phyloP scores from a whole-genome alignment of 2,888 invertebrate species.

The Napeogenes inachia region DNA sequence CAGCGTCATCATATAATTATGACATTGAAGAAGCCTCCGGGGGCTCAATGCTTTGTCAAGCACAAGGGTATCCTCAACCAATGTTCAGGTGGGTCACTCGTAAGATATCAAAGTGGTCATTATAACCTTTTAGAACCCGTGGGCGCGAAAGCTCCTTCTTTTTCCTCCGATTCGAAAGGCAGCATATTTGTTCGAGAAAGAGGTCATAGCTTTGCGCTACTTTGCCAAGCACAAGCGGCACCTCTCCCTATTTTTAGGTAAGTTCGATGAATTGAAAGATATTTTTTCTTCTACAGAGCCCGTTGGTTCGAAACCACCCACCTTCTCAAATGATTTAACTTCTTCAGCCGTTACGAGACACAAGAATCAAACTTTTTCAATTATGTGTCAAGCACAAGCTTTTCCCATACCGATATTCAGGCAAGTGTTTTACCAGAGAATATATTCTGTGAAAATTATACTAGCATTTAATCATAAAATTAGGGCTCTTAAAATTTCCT shows the following conservation, averaged over 20 bases:
- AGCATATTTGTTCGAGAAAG: conserved; percentile 78
- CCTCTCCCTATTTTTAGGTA: conserved; percentile 82
- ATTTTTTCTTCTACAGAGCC: conserved; percentile 73
- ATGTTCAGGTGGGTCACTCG: conserved; percentile 79
- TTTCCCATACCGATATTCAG: conserved; percentile 84
- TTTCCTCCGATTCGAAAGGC: conserved; percentile 80
- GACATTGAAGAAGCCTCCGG: conserved; percentile 56
- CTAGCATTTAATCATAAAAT: not conserved
- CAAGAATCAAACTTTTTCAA: conserved; percentile 76
- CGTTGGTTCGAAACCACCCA: conserved; percentile 79
- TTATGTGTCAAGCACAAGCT: conserved; percentile 84
- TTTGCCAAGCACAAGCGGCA: conserved; percentile 80
- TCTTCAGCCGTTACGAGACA: conserved; percentile 78
- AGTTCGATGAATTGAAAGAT: conserved; percentile 39
- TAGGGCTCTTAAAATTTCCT: not conserved
- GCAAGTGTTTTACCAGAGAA: conserved; percentile 63
- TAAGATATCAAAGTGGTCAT: conserved; percentile 35
- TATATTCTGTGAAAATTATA: not conserved
- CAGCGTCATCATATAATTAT: conserved; percentile 72
- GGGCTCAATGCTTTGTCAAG: conserved; percentile 75
- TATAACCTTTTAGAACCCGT: conserved; percentile 73
- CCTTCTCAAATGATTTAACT: conserved; percentile 78
- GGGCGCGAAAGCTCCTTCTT: conserved; percentile 79
- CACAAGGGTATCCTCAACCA: conserved; percentile 80
- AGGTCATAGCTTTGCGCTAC: conserved; percentile 78